Conservation (phyloP, 2,113 vertebrate species). For the Paraplagusia blochii region DNA sequence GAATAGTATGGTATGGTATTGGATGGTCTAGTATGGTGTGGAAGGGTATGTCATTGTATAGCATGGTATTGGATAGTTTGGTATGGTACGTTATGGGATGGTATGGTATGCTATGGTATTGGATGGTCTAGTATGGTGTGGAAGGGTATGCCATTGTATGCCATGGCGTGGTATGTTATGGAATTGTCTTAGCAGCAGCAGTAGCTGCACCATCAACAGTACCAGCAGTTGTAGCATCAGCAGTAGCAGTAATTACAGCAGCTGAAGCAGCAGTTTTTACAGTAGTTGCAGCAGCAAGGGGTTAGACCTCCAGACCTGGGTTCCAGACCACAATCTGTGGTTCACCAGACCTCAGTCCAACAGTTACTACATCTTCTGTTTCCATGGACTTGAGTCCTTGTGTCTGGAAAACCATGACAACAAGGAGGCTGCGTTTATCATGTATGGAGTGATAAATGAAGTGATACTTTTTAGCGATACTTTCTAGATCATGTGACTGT, state of each 20-base stretch:
- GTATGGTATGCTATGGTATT: too few relatives aligned
- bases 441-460: not conserved
- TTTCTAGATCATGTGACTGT: conserved; percentile 9
- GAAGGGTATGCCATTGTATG: too few relatives aligned
- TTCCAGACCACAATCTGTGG: not conserved
- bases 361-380: conserved; percentile 30
- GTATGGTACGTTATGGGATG: too few relatives aligned
- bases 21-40: too few relatives aligned
- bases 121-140: too few relatives aligned
- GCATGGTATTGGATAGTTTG: too few relatives aligned
- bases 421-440: conserved; percentile 2
- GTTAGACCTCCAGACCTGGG: conserved; percentile 10
- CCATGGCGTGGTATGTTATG: too few relatives aligned
- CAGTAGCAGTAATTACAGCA: conserved; percentile 12
- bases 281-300: not conserved
- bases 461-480: conserved; percentile 19
- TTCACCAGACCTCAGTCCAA: conserved; percentile 17
- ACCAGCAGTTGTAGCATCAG: too few relatives aligned
- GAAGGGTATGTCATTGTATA: too few relatives aligned
- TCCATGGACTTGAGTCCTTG: conserved; percentile 22
- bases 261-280: not conserved
- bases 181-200: too few relatives aligned
- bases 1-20: too few relatives aligned
- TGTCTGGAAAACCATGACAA: conserved; percentile 16
- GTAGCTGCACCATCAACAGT: too few relatives aligned